A percentile compares a stretch with the other conserved stretches of the same genome.
These are phyloP conservation scores for Pygocentrus nattereri DNA, from an alignment of 2,797 vertebrate species.

Conservation along the genomic window DNA sequence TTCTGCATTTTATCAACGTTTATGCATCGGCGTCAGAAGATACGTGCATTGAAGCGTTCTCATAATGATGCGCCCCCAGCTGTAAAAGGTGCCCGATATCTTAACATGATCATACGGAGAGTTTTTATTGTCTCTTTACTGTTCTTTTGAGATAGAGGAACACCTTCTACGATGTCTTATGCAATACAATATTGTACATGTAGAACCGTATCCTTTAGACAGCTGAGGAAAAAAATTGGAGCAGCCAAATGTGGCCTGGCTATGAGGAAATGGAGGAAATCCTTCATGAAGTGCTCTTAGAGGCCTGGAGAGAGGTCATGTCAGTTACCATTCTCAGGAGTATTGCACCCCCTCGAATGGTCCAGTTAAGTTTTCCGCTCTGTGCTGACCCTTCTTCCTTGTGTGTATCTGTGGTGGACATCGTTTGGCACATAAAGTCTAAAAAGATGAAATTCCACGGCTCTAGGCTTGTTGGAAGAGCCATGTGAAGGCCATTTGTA, in stretches of 20 bases:
- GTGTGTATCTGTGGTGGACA: background rate
- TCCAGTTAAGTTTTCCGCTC: slow-evolving; percentile 41
- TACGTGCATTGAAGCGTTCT: too few species aligned
- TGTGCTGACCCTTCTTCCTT: slow-evolving; percentile 14
- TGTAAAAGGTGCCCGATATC: background rate
- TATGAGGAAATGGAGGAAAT: slow-evolving; percentile 45
- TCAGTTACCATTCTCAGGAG: slow-evolving; percentile 28
- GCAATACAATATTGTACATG: too few species aligned
- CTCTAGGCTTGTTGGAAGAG: background rate
- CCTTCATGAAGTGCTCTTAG: slow-evolving; percentile 47
- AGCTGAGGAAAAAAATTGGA: background rate
- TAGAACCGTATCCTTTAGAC: background rate
- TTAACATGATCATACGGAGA: background rate
- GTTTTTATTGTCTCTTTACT: background rate
- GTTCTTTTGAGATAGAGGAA: background rate
- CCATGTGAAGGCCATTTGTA: too few species aligned
- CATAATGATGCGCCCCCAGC: too few species aligned
- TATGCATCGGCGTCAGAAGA: too few species aligned
- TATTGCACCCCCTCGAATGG: slow-evolving; percentile 38
- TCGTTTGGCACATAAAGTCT: too few species aligned
- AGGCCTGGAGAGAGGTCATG: slow-evolving; percentile 38
- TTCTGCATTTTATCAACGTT: too few species aligned
- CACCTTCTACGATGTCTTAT: too few species aligned
- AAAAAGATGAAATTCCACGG: too few species aligned
- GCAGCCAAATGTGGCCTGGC: background rate